These are phyloP conservation scores for Porites australiensis DNA, from an alignment of 64 coral and sea anemone species.

Conservation along the genomic window DNA sequence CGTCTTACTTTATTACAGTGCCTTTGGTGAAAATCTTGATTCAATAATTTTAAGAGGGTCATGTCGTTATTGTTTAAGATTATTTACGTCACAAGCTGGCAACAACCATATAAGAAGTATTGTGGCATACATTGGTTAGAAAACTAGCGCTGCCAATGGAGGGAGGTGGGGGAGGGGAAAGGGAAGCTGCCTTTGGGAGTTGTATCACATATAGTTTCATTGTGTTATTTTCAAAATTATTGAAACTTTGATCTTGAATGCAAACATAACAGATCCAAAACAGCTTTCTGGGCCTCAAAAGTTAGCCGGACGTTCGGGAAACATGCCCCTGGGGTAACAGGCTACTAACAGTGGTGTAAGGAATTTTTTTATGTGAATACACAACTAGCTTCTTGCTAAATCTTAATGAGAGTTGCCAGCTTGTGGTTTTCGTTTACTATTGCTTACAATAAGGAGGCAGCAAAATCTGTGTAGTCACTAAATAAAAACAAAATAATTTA, in stretches of 20 bases:
- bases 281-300: no score
- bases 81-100: slow-evolving; percentile 17
- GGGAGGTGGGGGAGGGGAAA: no score
- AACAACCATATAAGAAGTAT: background rate
- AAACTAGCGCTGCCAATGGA: no score
- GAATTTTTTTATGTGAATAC: background rate
- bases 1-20: background rate
- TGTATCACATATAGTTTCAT: no score
- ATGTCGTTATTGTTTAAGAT: slow-evolving; percentile 13
- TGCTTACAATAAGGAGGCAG: slow-evolving; percentile 27
- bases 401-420: slow-evolving; percentile 4
- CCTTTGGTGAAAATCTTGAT: background rate
- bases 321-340: no score
- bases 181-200: no score
- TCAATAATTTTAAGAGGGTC: slow-evolving; percentile 25
- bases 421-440: background rate
- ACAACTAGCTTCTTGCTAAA: background rate
- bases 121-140: background rate
- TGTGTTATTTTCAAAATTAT: no score
- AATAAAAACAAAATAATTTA: slow-evolving; percentile 11
- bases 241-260: no score
- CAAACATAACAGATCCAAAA: no score
- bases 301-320: no score
- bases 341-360: no score
- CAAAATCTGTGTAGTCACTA: slow-evolving; percentile 7